Conservation (phyloP, 2,888 invertebrate species). For the Plebejus melissa region DNA sequence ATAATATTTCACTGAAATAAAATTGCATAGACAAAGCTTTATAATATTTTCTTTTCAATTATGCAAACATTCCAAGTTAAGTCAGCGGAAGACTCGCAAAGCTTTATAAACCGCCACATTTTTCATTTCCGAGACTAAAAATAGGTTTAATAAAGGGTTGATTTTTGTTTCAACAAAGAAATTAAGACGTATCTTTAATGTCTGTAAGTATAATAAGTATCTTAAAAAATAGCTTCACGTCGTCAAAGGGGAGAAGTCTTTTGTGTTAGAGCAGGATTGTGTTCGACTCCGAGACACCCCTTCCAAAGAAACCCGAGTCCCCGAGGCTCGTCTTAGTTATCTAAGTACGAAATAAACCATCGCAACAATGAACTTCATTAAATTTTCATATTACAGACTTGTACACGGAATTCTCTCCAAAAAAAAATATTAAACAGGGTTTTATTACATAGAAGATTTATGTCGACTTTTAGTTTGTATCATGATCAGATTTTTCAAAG, state of each 20-base stretch:
- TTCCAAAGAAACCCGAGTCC: slow-evolving; percentile 40
- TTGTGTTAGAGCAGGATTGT: slow-evolving; percentile 44
- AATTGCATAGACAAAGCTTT: slow-evolving; percentile 5
- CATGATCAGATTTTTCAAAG: no score
- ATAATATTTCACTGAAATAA: background rate
- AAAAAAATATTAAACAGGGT: background rate
- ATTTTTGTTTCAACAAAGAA: slow-evolving; percentile 34
- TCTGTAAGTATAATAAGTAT: slow-evolving; percentile 44
- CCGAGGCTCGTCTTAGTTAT: slow-evolving; percentile 38
- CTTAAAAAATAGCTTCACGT: slow-evolving; percentile 44
- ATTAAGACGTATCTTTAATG: slow-evolving; percentile 35
- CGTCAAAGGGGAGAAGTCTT: slow-evolving; percentile 43
- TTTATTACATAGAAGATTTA: background rate
- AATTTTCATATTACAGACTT: slow-evolving; percentile 33
- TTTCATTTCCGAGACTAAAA: slow-evolving; percentile 6
- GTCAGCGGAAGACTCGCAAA: background rate
- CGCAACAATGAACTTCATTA: slow-evolving; percentile 32
- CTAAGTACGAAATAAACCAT: slow-evolving; percentile 35
- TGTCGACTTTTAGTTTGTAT: background rate
- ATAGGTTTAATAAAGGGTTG: background rate
- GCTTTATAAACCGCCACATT: slow-evolving; percentile 20
- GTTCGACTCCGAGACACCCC: slow-evolving; percentile 42
- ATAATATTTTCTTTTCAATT: background rate
- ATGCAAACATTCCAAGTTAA: slow-evolving; percentile 19
- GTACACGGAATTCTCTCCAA: slow-evolving; percentile 31